Conservation (phyloP, 2,888 invertebrate genomes). For the Platynereis dumerilii region DNA sequence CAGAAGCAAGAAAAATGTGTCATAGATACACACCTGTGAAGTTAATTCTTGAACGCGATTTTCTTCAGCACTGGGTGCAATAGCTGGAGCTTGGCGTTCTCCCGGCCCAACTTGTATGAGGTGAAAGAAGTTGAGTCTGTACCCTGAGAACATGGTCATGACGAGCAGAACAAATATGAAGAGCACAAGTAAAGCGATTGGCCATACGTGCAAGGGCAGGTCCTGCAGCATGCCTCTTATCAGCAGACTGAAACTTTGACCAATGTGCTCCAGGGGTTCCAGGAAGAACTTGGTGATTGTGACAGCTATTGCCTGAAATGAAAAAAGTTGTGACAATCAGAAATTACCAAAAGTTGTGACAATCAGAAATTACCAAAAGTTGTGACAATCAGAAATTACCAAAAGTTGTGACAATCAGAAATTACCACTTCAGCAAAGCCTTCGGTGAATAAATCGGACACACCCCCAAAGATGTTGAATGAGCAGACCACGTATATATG, state of each 20-base stretch:
- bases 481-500: not conserved
- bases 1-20: no score
- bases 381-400: not conserved
- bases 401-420: not conserved
- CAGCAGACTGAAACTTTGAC: slow-evolving; percentile 41
- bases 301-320: slow-evolving; percentile 46
- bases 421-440: no score
- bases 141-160: slow-evolving; percentile 44
- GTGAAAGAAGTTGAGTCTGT: slow-evolving; percentile 33
- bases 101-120: slow-evolving; percentile 19
- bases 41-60: slow-evolving; percentile 23
- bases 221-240: slow-evolving; percentile 41
- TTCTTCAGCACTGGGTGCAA: no score
- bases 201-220: slow-evolving; percentile 44
- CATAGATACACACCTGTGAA: slow-evolving; percentile 11
- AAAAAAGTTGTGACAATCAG: no score
- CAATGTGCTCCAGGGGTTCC: slow-evolving; percentile 47
- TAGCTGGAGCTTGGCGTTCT: slow-evolving; percentile 40
- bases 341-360: no score
- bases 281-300: slow-evolving; percentile 47
- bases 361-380: not conserved
- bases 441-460: no score
- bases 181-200: slow-evolving; percentile 41
- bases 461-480: no score
- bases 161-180: slow-evolving; percentile 36